Evolutionary conservation across 2,797 vertebrate species (phyloP).

Genomic region (Vipera latastei): DNA sequence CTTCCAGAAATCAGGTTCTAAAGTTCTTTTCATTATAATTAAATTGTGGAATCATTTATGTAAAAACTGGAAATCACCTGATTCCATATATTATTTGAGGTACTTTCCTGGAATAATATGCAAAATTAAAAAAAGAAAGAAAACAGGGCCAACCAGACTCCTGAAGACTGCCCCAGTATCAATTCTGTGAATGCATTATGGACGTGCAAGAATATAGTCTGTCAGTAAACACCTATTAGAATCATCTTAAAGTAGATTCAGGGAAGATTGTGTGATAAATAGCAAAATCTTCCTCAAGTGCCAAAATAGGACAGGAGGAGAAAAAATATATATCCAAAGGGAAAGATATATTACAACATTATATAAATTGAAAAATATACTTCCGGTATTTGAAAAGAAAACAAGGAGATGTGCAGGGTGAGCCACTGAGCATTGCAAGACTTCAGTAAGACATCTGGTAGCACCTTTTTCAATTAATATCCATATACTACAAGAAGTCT

Average conservation of each 20-base stretch:
- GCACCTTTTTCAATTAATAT: not conserved
- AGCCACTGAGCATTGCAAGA: not conserved
- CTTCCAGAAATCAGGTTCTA: conserved; percentile 35
- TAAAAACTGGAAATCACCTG: not conserved
- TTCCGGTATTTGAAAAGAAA: not conserved
- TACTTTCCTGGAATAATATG: not conserved
- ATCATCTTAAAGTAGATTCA: not conserved
- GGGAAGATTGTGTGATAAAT: not conserved
- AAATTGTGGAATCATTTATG: not conserved
- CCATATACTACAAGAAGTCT: not conserved
- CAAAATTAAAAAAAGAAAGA: not conserved
- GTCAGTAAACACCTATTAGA: not conserved
- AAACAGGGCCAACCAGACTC: too few species aligned
- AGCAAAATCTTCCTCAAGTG: not conserved
- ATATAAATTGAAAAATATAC: not conserved
- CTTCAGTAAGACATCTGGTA: not conserved
- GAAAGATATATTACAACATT: not conserved
- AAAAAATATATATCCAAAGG: not conserved
- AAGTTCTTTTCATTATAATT: not conserved
- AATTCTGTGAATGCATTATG: not conserved
- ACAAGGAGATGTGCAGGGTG: not conserved
- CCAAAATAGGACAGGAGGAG: not conserved
- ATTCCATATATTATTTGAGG: not conserved
- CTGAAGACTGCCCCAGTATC: not conserved
- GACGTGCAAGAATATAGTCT: not conserved